Conservation (phyloP, 2,797 vertebrate species). For the Sparus aurata region DNA sequence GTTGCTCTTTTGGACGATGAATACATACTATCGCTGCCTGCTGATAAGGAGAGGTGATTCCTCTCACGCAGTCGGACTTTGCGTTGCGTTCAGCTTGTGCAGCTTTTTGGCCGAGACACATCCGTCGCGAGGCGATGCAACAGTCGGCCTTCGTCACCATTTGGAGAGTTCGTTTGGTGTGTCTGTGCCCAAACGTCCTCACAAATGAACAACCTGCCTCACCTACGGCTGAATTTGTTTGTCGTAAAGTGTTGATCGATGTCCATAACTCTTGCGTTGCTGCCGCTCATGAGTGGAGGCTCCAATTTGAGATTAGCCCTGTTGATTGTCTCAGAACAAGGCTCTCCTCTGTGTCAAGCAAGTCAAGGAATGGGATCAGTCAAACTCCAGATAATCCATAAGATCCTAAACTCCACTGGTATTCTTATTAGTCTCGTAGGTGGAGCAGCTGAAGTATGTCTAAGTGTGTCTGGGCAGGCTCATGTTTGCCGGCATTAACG, state of each 20-base stretch:
- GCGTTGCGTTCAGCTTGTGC: no score
- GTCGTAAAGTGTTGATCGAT: not conserved
- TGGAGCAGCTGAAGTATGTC: constrained; percentile 36
- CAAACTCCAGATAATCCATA: constrained; percentile 67
- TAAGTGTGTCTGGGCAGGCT: not conserved
- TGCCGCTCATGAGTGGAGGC: constrained; percentile 17
- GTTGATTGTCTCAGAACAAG: constrained; percentile 68
- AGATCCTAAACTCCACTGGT: constrained; percentile 57
- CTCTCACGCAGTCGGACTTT: no score
- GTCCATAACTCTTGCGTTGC: constrained; percentile 19
- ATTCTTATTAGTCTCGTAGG: constrained; percentile 41
- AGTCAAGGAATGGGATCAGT: constrained; percentile 64
- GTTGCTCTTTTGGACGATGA: no score
- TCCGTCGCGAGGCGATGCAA: no score
- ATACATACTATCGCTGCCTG: no score
- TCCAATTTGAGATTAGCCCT: constrained; percentile 59
- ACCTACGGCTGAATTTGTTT: not conserved
- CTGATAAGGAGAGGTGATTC: no score
- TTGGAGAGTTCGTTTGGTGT: no score
- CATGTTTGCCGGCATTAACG: constrained; percentile 25
- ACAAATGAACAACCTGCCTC: not conserved
- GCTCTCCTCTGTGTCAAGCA: constrained; percentile 63
- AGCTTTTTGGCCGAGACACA: no score
- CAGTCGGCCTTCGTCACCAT: no score
- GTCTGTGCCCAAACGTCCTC: not conserved